Percentiles rank a stretch among this genome's conserved stretches.
phyloP scores from a whole-genome alignment of 2,113 vertebrate species.

The Azemiops feae region DNA sequence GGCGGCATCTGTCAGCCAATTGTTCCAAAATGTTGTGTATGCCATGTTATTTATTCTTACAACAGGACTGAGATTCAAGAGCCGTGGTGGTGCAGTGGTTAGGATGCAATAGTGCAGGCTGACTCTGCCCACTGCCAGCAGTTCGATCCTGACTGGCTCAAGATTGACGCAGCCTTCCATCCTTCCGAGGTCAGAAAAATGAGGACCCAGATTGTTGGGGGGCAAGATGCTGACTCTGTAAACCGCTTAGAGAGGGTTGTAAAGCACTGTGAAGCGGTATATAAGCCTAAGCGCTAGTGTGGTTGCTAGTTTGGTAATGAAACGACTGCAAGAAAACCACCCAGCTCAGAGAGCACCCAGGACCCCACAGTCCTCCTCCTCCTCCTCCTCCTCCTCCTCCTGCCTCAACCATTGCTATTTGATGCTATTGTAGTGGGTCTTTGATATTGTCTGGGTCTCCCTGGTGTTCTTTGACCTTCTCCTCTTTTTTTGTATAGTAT shows the following conservation, averaged over 20 bases:
- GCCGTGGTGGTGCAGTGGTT: background rate
- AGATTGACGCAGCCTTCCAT: background rate
- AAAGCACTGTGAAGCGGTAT: background rate
- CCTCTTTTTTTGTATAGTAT: too few species aligned
- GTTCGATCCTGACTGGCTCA: background rate
- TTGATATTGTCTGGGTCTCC: too few species aligned
- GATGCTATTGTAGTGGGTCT: too few species aligned
- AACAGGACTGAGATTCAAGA: background rate
- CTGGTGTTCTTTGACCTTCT: too few species aligned
- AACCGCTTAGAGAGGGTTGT: background rate
- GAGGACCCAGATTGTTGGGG: background rate
- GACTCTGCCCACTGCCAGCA: background rate
- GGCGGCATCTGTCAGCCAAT: constrained; percentile 23
- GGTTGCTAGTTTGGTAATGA: too few species aligned
- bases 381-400: too few species aligned
- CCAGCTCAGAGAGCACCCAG: too few species aligned
- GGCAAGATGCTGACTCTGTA: background rate
- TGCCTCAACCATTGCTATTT: too few species aligned
- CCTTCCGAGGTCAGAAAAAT: background rate
- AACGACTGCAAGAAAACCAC: too few species aligned
- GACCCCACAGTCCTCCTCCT: too few species aligned
- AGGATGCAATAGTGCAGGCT: background rate
- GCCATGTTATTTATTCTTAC: background rate
- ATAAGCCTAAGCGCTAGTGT: background rate
- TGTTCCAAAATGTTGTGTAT: background rate